Conservation (phyloP, 2,888 invertebrate genomes). For the Teleiodes luculella region DNA sequence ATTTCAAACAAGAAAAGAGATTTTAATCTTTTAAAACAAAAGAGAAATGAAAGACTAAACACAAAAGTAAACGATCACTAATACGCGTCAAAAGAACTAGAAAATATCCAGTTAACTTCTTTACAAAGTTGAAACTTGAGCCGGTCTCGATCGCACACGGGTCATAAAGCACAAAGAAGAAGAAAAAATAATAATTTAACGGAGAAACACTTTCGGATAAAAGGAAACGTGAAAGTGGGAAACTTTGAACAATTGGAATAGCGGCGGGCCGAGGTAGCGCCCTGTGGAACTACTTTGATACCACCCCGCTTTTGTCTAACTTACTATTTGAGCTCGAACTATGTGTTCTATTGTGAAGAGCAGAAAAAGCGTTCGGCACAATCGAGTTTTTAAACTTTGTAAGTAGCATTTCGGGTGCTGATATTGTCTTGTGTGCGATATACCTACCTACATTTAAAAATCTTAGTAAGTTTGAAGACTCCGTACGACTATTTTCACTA, state of each 20-base stretch:
- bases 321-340: slow-evolving; percentile 63
- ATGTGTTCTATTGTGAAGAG: slow-evolving; percentile 51
- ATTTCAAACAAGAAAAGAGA: too few species aligned
- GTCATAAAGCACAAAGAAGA: slow-evolving; percentile 49
- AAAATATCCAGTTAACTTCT: slow-evolving; percentile 11
- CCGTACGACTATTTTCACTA: too few species aligned
- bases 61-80: slow-evolving; percentile 5
- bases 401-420: slow-evolving; percentile 30
- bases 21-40: not conserved
- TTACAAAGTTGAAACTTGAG: slow-evolving; percentile 24
- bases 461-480: too few species aligned
- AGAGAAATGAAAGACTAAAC: not conserved
- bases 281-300: slow-evolving; percentile 62
- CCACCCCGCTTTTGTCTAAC: slow-evolving; percentile 70
- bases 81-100: slow-evolving; percentile 3
- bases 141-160: slow-evolving; percentile 45
- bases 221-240: slow-evolving; percentile 70
- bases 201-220: slow-evolving; percentile 65
- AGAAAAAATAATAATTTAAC: slow-evolving; percentile 70
- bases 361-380: slow-evolving; percentile 39
- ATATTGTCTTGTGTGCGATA: too few species aligned
- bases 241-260: slow-evolving; percentile 68
- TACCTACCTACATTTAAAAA: too few species aligned
- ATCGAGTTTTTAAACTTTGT: slow-evolving; percentile 45
- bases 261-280: slow-evolving; percentile 58